phyloP scores from a whole-genome alignment of 2,797 vertebrate genomes.

The Syngnathus acus region DNA sequence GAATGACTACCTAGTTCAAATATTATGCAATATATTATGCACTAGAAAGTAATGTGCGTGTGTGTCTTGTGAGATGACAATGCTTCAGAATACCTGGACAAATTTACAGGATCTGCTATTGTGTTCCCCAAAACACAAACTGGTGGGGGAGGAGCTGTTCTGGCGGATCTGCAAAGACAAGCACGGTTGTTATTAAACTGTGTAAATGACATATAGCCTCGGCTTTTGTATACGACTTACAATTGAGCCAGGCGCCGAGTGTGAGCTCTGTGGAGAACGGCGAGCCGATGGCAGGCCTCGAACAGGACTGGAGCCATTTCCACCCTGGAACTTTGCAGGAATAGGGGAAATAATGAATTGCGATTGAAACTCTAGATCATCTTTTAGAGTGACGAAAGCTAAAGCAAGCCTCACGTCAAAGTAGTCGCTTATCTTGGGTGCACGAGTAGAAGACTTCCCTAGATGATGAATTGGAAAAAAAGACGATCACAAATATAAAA shows the following conservation, averaged over 20 bases:
- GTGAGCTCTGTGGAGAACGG: constrained; percentile 92
- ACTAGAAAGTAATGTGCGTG: background rate
- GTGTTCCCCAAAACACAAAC: constrained; percentile 89
- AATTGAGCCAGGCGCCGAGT: constrained; percentile 89
- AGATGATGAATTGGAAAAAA: constrained; percentile 25
- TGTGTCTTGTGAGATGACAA: background rate
- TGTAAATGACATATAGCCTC: background rate
- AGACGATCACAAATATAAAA: background rate
- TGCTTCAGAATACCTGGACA: constrained; percentile 76
- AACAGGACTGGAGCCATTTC: constrained; percentile 94
- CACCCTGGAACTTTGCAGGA: constrained; percentile 82
- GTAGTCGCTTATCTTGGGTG: constrained; percentile 97
- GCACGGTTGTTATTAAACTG: background rate
- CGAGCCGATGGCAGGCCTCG: constrained; percentile 87
- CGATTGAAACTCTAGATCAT: background rate
- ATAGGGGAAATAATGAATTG: constrained; percentile 10
- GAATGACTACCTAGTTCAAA: constrained; percentile 17
- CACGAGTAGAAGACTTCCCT: constrained; percentile 91
- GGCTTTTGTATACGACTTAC: constrained; percentile 63
- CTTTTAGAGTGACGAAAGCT: background rate
- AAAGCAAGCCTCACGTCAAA: constrained; percentile 82
- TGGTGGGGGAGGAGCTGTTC: constrained; percentile 95
- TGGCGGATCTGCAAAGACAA: constrained; percentile 78
- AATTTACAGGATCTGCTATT: constrained; percentile 90
- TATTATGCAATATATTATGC: too few species aligned